Conservation (phyloP, 1,140 invertebrate genomes). For the Bombus polaris region DNA sequence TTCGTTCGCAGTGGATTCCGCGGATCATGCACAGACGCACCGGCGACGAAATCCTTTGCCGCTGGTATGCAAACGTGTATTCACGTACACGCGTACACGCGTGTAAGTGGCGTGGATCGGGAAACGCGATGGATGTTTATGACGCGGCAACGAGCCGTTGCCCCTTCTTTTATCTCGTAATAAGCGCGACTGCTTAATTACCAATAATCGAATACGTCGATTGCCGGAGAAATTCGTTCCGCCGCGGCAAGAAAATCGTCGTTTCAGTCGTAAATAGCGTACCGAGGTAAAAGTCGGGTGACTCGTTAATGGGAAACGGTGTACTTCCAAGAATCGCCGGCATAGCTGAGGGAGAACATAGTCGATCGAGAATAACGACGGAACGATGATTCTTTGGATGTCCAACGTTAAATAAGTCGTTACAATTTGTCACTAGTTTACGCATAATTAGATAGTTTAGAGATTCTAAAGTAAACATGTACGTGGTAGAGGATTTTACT, state of each 20-base stretch:
- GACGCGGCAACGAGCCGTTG: constrained; percentile 57
- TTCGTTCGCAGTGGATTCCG: constrained; percentile 2
- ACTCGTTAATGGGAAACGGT: constrained; percentile 48
- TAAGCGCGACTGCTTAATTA: constrained; percentile 60
- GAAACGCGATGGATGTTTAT: constrained; percentile 53
- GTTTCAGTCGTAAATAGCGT: constrained; percentile 25
- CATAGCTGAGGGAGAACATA: neutral
- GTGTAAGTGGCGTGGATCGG: constrained; percentile 18
- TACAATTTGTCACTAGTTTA: neutral
- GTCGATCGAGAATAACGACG: neutral
- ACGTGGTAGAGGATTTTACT: no score
- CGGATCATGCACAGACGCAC: constrained; percentile 10
- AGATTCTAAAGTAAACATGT: neutral
- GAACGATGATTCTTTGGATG: neutral
- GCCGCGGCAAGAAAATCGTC: constrained; percentile 8
- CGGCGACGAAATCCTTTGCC: constrained; percentile 36
- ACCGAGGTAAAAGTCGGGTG: constrained; percentile 31
- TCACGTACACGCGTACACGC: neutral
- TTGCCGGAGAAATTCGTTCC: constrained; percentile 54
- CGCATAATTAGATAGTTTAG: neutral
- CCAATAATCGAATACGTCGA: constrained; percentile 62
- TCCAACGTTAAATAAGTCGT: neutral
- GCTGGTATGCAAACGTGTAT: neutral
- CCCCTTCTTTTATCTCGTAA: constrained; percentile 63
- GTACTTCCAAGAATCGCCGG: neutral